phyloP scores from a whole-genome alignment of 1,140 invertebrate genomes.

The Drosophila orena region DNA sequence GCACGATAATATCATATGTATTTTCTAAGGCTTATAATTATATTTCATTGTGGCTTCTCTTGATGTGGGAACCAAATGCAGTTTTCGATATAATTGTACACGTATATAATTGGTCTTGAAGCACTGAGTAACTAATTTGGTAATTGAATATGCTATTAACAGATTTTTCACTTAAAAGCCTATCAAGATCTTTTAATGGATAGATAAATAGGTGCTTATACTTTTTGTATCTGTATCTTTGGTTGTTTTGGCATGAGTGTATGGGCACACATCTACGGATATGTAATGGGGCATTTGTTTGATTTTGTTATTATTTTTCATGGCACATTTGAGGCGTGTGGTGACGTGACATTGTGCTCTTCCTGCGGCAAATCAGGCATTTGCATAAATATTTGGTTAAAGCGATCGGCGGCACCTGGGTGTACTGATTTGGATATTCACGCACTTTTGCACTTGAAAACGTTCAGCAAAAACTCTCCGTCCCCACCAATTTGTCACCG shows the following conservation, averaged over 20 bases:
- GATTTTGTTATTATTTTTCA: conserved; percentile 58
- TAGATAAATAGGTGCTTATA: background rate
- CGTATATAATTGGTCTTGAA: too few relatives aligned
- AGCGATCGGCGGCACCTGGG: conserved; percentile 44
- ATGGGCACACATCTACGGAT: conserved; percentile 1
- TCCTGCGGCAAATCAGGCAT: conserved; percentile 67
- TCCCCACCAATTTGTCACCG: conserved; percentile 22
- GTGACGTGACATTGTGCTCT: conserved; percentile 75
- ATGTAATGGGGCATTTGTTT: conserved; percentile 57
- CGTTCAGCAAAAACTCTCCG: background rate
- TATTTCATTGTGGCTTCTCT: too few relatives aligned
- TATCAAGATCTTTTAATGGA: too few relatives aligned
- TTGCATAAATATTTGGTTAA: conserved; percentile 74
- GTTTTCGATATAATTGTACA: too few relatives aligned
- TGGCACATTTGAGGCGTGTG: conserved; percentile 46
- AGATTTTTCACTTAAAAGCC: too few relatives aligned
- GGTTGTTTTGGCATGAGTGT: conserved; percentile 1
- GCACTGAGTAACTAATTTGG: too few relatives aligned
- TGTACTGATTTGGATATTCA: conserved; percentile 55
- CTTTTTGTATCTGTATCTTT: conserved; percentile 9
- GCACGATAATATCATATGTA: too few relatives aligned
- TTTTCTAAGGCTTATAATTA: too few relatives aligned
- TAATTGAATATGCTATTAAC: too few relatives aligned
- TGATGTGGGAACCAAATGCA: too few relatives aligned
- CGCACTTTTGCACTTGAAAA: conserved; percentile 68